These are phyloP conservation scores for Brachionus angularis DNA, from an alignment of 1,140 invertebrate genomes.

Conservation along the genomic window DNA sequence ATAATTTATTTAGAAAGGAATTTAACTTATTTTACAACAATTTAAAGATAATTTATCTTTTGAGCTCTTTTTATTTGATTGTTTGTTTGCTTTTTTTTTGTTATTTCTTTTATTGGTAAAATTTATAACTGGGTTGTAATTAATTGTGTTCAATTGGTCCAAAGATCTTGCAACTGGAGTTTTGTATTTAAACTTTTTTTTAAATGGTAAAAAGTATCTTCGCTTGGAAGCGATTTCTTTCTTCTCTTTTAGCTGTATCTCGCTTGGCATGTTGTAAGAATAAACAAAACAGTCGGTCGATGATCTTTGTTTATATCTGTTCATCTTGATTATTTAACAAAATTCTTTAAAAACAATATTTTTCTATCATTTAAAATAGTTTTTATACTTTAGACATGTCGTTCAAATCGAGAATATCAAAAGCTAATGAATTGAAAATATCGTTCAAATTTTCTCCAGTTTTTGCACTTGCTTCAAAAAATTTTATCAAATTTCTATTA, in stretches of 20 bases:
- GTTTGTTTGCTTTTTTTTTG: conserved; percentile 11
- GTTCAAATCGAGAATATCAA: conserved; percentile 33
- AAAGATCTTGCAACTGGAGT: conserved; percentile 11
- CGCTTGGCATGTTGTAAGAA: conserved; percentile 22
- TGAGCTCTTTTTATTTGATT: conserved; percentile 5
- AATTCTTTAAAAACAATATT: neutral
- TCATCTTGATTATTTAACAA: neutral
- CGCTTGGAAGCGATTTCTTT: neutral
- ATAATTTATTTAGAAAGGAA: neutral
- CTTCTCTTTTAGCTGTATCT: conserved; percentile 9
- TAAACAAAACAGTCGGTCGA: conserved; percentile 23
- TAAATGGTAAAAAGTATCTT: conserved; percentile 22
- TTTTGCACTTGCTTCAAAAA: conserved; percentile 41
- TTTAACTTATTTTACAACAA: conserved; percentile 31
- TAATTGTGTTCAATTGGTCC: conserved; percentile 21
- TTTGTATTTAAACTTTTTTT: conserved; percentile 18
- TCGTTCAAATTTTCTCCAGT: neutral
- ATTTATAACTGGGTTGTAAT: neutral
- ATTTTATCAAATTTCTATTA: conserved; percentile 21
- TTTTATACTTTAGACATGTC: conserved; percentile 13
- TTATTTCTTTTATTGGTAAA: neutral
- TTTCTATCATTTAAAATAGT: neutral
- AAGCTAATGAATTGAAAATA: conserved; percentile 35
- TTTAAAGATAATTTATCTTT: conserved; percentile 11
- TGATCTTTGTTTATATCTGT: conserved; percentile 23